These are phyloP conservation scores for Silurus aristotelis DNA, from an alignment of 2,797 vertebrate species.

Conservation along the genomic window DNA sequence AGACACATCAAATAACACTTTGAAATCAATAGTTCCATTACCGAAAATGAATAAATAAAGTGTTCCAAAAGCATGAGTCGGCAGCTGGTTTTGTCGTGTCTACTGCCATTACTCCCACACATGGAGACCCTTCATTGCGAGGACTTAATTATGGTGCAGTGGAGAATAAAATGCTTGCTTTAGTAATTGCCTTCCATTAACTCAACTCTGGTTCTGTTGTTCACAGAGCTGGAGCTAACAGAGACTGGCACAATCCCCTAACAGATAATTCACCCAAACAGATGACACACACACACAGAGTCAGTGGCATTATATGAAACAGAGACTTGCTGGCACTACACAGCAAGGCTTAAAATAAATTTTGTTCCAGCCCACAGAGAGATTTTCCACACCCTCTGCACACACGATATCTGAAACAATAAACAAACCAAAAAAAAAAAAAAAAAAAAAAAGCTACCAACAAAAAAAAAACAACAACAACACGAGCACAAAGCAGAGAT, in stretches of 20 bases:
- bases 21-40: background rate
- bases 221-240: background rate
- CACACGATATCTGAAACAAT: slow-evolving; percentile 1
- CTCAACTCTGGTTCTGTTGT: slow-evolving; percentile 24
- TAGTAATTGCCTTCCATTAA: slow-evolving; percentile 3
- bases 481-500: slow-evolving; percentile 22
- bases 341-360: slow-evolving; percentile 67
- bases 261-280: slow-evolving; percentile 2
- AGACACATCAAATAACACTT: background rate
- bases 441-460: background rate
- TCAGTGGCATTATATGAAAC: slow-evolving; percentile 29
- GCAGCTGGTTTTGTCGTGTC: slow-evolving; percentile 3
- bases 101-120: slow-evolving; percentile 21
- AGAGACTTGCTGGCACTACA: slow-evolving; percentile 42
- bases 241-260: slow-evolving; percentile 1
- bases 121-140: slow-evolving; percentile 2
- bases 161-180: slow-evolving; percentile 6
- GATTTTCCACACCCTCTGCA: slow-evolving; percentile 56
- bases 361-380: slow-evolving; percentile 41
- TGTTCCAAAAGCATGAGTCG: slow-evolving; percentile 14
- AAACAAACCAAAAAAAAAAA: slow-evolving; percentile 12
- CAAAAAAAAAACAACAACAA: slow-evolving; percentile 7
- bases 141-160: slow-evolving; percentile 14
- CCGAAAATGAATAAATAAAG: background rate
- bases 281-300: background rate